phyloP scores from a whole-genome alignment of 2,113 vertebrate species.

The Mellivora capensis region DNA sequence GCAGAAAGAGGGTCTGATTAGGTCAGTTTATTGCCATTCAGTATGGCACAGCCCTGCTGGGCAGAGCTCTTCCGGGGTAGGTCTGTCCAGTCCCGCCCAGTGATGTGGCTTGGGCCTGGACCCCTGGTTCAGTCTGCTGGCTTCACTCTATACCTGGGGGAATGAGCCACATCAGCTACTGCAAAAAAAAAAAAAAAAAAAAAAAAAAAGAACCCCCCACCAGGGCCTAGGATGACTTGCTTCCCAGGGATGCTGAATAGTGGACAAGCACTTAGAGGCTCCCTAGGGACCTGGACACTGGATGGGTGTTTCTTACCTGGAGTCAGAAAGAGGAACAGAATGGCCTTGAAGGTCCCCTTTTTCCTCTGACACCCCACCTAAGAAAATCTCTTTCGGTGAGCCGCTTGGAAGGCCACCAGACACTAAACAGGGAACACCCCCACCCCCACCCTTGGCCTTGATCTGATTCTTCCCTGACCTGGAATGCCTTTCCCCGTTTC shows the following conservation, averaged over 20 bases:
- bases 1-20: neutral
- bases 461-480: neutral
- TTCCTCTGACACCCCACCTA: neutral
- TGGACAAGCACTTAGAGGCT: neutral
- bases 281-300: neutral
- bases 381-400: neutral
- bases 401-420: neutral
- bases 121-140: neutral
- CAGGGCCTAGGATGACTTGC: neutral
- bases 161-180: neutral
- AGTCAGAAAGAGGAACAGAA: neutral
- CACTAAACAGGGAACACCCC: neutral
- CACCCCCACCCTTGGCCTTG: neutral
- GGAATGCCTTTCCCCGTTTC: neutral
- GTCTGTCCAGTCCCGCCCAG: neutral
- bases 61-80: neutral
- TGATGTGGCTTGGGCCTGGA: neutral
- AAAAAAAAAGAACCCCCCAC: too few species aligned
- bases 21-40: neutral
- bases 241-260: neutral
- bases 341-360: neutral
- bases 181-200: neutral
- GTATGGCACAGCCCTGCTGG: accelerated
- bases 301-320: neutral
- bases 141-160: neutral